Conservation (phyloP, 2,113 vertebrate species). For the Seriola aureovittata region DNA sequence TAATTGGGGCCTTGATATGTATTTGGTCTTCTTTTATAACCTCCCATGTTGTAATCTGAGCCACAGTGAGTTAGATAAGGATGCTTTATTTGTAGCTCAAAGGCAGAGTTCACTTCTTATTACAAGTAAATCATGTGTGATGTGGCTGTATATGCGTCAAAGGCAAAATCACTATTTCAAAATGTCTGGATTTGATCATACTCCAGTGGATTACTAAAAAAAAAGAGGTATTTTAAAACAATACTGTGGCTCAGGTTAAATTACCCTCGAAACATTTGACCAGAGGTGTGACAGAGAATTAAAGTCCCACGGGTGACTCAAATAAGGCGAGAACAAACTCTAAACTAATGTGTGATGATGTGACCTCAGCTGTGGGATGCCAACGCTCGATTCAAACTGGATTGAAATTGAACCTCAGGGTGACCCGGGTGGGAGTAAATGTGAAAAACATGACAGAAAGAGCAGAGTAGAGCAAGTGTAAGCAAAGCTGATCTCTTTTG, state of each 20-base stretch:
- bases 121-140: neutral
- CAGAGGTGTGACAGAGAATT: constrained; percentile 36
- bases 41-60: neutral
- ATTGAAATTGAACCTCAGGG: constrained; percentile 40
- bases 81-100: neutral
- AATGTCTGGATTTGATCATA: constrained; percentile 48
- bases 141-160: neutral
- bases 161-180: constrained; percentile 8
- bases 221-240: constrained; percentile 19
- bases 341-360: constrained; percentile 22
- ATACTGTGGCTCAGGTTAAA: constrained; percentile 20
- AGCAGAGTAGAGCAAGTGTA: constrained; percentile 22
- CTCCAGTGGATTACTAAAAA: constrained; percentile 15
- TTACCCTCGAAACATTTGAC: constrained; percentile 36
- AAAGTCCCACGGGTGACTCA: constrained; percentile 10
- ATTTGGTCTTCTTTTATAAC: neutral
- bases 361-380: constrained; percentile 52
- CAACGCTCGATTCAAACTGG: constrained; percentile 4
- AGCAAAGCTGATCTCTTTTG: constrained; percentile 19
- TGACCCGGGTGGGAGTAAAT: constrained; percentile 68
- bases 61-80: neutral
- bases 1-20: neutral
- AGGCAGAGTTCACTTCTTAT: neutral
- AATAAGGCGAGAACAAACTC: constrained; percentile 20
- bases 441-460: constrained; percentile 57